Percentiles rank a stretch among this genome's conserved stretches.
Conservation (phyloP, 2,113 vertebrate species). For the Sturnus vulgaris region DNA sequence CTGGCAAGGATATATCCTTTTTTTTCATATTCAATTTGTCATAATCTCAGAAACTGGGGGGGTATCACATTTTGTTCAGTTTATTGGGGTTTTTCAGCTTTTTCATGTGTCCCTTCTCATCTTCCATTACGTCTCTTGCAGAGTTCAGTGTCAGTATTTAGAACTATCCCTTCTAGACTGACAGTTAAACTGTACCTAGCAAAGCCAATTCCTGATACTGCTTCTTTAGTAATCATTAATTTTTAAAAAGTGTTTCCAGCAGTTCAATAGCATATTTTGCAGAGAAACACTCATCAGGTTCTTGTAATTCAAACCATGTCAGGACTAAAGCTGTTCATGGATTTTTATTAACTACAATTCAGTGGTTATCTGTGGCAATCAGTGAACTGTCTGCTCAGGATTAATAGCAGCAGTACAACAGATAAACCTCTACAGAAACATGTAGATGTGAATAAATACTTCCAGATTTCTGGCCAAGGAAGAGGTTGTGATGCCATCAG, state of each 20-base stretch:
- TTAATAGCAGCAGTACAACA: not conserved
- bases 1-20: slow-evolving; percentile 98
- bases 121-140: not conserved
- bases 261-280: not conserved
- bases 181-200: not conserved
- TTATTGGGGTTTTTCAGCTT: not conserved
- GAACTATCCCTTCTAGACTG: not conserved
- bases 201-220: not conserved
- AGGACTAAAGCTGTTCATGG: not conserved
- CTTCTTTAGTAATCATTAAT: not conserved
- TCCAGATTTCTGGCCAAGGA: not conserved
- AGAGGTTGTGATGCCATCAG: not conserved
- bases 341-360: not conserved
- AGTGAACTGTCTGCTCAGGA: not conserved
- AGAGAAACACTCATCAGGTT: not conserved
- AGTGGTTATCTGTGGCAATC: not conserved
- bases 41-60: not conserved
- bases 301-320: not conserved
- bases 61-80: accelerated
- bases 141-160: not conserved
- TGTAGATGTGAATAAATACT: not conserved
- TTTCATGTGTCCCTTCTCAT: not conserved
- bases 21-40: not conserved
- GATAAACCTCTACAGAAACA: not conserved
- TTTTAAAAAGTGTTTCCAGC: not conserved